These are phyloP conservation scores for Galleria mellonella DNA, from an alignment of 1,140 invertebrate genomes.

Conservation along the genomic window DNA sequence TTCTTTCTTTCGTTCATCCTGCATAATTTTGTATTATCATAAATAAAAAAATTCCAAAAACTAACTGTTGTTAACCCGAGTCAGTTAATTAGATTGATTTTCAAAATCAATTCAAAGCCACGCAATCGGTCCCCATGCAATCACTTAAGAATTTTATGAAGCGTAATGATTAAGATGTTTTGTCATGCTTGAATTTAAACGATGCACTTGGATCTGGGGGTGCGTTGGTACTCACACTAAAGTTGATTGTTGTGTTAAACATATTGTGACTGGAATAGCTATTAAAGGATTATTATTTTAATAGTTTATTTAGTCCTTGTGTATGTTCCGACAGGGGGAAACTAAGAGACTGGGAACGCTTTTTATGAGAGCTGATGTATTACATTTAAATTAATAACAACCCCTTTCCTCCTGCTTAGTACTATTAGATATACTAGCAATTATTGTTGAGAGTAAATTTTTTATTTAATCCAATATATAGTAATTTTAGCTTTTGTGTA, in stretches of 20 bases:
- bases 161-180: conserved; percentile 72
- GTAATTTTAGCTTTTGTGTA: no score
- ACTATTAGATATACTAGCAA: no score
- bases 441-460: no score
- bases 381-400: no score
- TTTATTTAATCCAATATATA: no score
- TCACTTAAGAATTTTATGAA: conserved; percentile 72
- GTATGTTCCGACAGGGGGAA: conserved; percentile 3
- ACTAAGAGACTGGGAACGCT: conserved; percentile 4
- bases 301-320: conserved; percentile 6
- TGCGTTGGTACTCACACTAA: conserved; percentile 18
- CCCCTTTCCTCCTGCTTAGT: no score
- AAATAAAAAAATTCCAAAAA: no score
- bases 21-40: no score
- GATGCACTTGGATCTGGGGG: conserved; percentile 28
- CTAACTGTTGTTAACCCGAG: no score
- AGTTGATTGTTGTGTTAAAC: conserved; percentile 41
- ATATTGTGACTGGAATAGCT: conserved; percentile 66
- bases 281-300: conserved; percentile 57
- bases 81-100: conserved; percentile 49
- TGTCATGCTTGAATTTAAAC: conserved; percentile 47
- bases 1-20: no score
- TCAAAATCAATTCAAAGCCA: conserved; percentile 62
- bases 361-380: not conserved
- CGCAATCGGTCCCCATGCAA: conserved; percentile 59